These are phyloP conservation scores for Paratrypauchen microcephalus DNA, from an alignment of 2,797 vertebrate genomes.

Conservation along the genomic window DNA sequence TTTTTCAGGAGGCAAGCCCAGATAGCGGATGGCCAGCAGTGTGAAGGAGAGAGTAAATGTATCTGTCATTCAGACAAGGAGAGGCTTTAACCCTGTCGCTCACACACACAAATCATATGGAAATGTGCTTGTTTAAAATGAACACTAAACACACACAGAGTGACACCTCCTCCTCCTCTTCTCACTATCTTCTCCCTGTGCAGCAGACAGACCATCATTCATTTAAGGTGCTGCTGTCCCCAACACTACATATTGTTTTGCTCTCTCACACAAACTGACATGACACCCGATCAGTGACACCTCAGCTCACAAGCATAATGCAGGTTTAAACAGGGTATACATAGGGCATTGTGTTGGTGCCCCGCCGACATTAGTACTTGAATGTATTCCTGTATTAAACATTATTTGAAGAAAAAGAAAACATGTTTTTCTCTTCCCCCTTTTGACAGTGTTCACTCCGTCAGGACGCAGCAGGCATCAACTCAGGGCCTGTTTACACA, in stretches of 20 bases:
- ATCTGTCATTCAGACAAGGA: constrained; percentile 53
- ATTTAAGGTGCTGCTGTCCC: constrained; percentile 52
- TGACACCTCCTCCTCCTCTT: constrained; percentile 40
- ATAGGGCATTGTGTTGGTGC: background rate
- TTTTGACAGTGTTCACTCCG: no score
- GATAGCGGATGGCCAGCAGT: constrained; percentile 29
- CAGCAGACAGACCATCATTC: constrained; percentile 49
- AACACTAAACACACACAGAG: constrained; percentile 31
- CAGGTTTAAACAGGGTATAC: background rate
- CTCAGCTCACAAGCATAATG: constrained; percentile 21
- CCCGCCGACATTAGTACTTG: no score
- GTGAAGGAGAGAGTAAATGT: constrained; percentile 43
- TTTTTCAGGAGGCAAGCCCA: constrained; percentile 35
- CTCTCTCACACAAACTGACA: constrained; percentile 36
- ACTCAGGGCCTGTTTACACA: no score
- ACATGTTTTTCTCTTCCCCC: no score
- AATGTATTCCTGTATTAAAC: no score
- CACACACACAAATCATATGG: constrained; percentile 12
- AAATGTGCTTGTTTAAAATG: constrained; percentile 40
- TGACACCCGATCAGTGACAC: constrained; percentile 35
- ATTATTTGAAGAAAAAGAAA: no score
- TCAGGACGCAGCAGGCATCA: no score
- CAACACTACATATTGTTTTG: constrained; percentile 35
- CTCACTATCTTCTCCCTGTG: constrained; percentile 42
- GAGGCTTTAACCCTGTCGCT: constrained; percentile 34